Base-by-base conservation (phyloP, 2,113 vertebrate species). In the Sorex araneus region DNA sequence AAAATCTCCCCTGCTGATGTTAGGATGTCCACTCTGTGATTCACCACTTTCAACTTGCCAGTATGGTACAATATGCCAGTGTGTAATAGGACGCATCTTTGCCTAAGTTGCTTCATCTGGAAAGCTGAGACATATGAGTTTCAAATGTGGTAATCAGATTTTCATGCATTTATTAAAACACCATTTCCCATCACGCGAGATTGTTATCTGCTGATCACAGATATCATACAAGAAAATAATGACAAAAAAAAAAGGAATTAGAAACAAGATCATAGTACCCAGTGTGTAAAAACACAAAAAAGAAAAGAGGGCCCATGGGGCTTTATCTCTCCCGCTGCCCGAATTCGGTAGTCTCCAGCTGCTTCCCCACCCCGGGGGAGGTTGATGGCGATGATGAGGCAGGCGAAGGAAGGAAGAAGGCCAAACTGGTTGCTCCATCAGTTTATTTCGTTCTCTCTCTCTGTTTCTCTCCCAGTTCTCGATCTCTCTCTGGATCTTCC, bases 111-210 rank as follows among this genome's bases (percentile, higher is more conserved):
- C 45, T 9, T 60, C 25, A 18, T 60, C 19, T 76, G 50, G 74
- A 57, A 76, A 84, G 57, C 34, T 1, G 16, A 87, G 71, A 76
- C 47, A 30, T 10, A 84, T 3, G 6, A 4, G 28, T 66, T 66
- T 28, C 47, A 83, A 34, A 16, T 88, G 34, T 75, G 74, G 73
- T 34, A 67, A 87, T 82, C 36, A 8, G 12, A 70, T 85, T 75
- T 94, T 93, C 34, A 87, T 69, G 2, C 80, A 76, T 86, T 83
- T 93, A 74, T 73, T 80, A 43, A 64, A 30, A 71, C 1, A 57
- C 8, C 4, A 60, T 13, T 93, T 93, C 45, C 16, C 9, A 43
- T 30, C 45, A 84, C 67, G 30, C 28, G 54, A 69, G 47, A 40
- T 57, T 86, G 71, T 90, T 85, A 57, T 57, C 23, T 78, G 11